phyloP scores from a whole-genome alignment of 2,888 invertebrate species.

The Phymatocera aterrima region DNA sequence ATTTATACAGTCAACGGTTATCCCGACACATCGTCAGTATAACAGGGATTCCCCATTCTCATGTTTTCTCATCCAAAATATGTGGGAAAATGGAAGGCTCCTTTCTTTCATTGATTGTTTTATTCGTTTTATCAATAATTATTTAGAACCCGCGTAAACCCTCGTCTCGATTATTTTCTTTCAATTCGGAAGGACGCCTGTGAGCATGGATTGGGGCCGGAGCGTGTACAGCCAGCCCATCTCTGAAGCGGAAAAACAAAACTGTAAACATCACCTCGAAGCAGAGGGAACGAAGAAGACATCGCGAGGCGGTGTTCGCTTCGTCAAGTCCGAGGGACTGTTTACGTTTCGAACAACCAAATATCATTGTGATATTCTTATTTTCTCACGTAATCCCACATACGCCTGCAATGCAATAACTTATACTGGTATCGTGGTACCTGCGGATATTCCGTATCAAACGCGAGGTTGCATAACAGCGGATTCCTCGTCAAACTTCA shows the following conservation, averaged over 20 bases:
- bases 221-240: not conserved
- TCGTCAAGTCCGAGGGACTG: not conserved
- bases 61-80: conserved; percentile 31
- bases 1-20: too few species aligned
- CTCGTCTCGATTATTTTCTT: conserved; percentile 25
- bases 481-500: too few species aligned
- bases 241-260: not conserved
- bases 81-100: conserved; percentile 49
- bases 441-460: too few species aligned
- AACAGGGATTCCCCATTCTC: conserved; percentile 21
- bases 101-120: conserved; percentile 54
- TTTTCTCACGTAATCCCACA: not conserved
- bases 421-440: too few species aligned
- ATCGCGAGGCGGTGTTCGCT: not conserved
- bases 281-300: conserved; percentile 12
- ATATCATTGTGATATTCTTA: not conserved
- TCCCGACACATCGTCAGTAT: too few species aligned
- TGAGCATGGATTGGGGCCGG: conserved; percentile 28
- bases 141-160: conserved; percentile 19
- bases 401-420: too few species aligned
- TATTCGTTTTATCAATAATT: not conserved
- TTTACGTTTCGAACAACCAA: not conserved
- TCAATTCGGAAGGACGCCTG: conserved; percentile 13
- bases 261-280: not conserved
- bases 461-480: too few species aligned